These are phyloP conservation scores for Oenanthe melanoleuca DNA, from an alignment of 2,113 vertebrate genomes.

Conservation along the genomic window DNA sequence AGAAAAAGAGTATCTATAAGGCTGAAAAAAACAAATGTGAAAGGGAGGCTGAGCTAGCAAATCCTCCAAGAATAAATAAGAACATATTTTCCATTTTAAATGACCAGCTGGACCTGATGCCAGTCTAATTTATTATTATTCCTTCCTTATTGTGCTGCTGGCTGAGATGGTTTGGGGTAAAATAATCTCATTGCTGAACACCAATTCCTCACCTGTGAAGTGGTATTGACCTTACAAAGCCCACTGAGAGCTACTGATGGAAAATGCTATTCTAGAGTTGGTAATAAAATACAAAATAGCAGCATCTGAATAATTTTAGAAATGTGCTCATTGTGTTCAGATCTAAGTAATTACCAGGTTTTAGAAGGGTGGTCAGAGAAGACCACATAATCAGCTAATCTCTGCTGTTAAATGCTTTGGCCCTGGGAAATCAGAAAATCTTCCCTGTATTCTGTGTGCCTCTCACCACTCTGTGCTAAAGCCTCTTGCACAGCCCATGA, in stretches of 20 bases:
- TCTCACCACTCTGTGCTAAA: not conserved
- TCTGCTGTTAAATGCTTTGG: not conserved
- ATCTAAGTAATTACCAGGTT: not conserved
- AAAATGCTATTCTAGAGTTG: not conserved
- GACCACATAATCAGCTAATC: not conserved
- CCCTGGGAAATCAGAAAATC: not conserved
- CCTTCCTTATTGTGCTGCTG: not conserved
- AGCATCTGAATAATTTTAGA: not conserved
- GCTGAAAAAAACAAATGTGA: not conserved
- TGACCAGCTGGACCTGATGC: not conserved
- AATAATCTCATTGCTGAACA: not conserved
- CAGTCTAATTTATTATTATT: not conserved
- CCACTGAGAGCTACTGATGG: not conserved
- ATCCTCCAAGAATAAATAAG: not conserved
- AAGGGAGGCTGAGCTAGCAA: not conserved
- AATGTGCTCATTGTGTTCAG: not conserved
- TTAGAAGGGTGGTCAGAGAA: not conserved
- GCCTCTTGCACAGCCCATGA: too few species aligned
- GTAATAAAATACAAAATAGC: not conserved
- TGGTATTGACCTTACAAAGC: not conserved
- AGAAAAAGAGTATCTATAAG: not conserved
- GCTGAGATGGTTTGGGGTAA: not conserved
- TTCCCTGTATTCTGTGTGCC: not conserved
- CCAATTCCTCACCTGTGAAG: not conserved
- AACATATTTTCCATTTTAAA: not conserved